Percentiles rank a stretch among this genome's conserved stretches.
Evolutionary conservation across 1,140 invertebrate species (phyloP).

Genomic region (Polyergus mexicanus): DNA sequence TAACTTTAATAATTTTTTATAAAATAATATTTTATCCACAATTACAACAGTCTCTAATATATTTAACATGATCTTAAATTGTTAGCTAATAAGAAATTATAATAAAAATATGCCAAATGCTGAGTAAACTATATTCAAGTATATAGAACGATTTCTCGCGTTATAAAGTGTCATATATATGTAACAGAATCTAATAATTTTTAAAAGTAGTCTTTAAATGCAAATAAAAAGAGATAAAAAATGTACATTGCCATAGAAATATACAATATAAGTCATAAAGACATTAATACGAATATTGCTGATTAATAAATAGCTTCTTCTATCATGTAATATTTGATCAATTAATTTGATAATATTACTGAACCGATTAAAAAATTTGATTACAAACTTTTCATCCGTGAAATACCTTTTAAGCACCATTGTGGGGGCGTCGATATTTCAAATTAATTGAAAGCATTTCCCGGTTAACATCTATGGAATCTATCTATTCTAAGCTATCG

Average conservation of each 20-base stretch:
- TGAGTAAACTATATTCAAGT: background rate
- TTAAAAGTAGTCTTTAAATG: background rate
- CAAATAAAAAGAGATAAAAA: background rate
- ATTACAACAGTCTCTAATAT: background rate
- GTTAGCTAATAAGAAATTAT: background rate
- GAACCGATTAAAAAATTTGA: slow-evolving; percentile 20
- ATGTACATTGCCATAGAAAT: background rate
- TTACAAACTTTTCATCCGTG: slow-evolving; percentile 23
- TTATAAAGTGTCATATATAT: background rate
- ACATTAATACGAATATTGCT: background rate
- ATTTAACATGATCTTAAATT: background rate
- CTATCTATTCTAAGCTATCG: slow-evolving; percentile 22
- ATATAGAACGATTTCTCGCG: background rate
- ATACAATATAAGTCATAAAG: background rate
- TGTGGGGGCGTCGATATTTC: slow-evolving; percentile 33
- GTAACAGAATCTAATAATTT: background rate
- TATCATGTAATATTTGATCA: background rate
- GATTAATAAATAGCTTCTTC: background rate
- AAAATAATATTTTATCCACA: background rate
- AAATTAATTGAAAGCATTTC: slow-evolving; percentile 49
- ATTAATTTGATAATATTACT: no score
- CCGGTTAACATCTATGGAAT: slow-evolving; percentile 29
- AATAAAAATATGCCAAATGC: background rate
- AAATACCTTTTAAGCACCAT: slow-evolving; percentile 34
- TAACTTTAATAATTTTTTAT: no score